Evolutionary conservation across 2,113 vertebrate genomes (phyloP).

Genomic region (Chlamydotis undulata): DNA sequence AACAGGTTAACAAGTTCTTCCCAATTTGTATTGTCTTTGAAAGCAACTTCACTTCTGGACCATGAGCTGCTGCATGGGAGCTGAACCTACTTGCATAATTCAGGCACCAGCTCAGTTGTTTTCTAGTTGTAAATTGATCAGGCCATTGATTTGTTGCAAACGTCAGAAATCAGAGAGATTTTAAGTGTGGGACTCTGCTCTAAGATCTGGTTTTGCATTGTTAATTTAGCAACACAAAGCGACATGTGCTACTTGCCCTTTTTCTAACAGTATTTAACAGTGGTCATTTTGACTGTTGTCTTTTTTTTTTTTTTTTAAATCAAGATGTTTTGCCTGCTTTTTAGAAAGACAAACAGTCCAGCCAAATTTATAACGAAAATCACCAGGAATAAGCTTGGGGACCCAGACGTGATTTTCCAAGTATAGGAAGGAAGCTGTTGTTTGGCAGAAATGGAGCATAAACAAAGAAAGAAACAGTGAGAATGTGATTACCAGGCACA

Average conservation of each 20-base stretch:
- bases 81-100: neutral
- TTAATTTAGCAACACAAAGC: neutral
- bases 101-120: neutral
- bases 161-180: neutral
- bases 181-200: neutral
- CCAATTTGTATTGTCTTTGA: neutral
- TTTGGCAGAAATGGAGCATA: neutral
- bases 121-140: neutral
- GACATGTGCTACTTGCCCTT: neutral
- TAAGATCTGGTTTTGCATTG: neutral
- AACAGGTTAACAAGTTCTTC: neutral
- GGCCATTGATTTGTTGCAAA: neutral
- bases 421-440: neutral
- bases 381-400: neutral
- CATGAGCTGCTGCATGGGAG: neutral
- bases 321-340: neutral
- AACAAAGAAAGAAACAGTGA: slow-evolving; percentile 12
- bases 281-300: neutral
- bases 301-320: neutral
- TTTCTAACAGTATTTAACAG: neutral
- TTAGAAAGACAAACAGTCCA: neutral
- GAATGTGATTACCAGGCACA: neutral
- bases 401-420: neutral
- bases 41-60: neutral
- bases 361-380: neutral